Evolutionary conservation across 2,888 invertebrate genomes (phyloP).

Genomic region (Heliothis peltigera): DNA sequence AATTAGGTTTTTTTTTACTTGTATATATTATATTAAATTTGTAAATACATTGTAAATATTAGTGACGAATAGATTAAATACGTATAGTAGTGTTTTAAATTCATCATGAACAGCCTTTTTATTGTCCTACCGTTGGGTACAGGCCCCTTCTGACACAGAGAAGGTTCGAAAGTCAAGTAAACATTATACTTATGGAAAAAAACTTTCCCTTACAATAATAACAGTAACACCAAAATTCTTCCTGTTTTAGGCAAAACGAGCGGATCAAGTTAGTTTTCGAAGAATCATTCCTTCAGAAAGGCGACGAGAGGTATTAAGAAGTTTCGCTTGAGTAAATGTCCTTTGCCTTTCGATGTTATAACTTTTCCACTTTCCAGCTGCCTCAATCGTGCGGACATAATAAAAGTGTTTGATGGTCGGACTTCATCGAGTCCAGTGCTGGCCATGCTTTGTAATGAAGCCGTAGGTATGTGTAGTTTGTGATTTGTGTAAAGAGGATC

Average conservation of each 20-base stretch:
- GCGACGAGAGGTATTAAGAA: constrained; percentile 92
- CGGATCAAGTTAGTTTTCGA: constrained; percentile 95
- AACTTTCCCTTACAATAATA: too few relatives aligned
- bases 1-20: too few relatives aligned
- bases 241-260: constrained; percentile 92
- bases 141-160: too few relatives aligned
- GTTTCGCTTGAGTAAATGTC: constrained; percentile 30
- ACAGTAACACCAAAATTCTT: constrained; percentile 24
- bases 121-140: too few relatives aligned
- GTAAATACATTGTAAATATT: too few relatives aligned
- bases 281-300: constrained; percentile 94
- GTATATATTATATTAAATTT: too few relatives aligned
- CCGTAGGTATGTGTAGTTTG: constrained; percentile 83
- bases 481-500: neutral
- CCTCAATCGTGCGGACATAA: constrained; percentile 94
- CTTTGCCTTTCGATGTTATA: constrained; percentile 36
- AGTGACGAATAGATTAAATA: too few relatives aligned
- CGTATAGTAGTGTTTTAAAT: too few relatives aligned
- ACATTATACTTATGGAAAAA: too few relatives aligned
- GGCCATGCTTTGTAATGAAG: constrained; percentile 95
- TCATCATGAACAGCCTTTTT: too few relatives aligned
- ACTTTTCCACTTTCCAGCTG: constrained; percentile 91
- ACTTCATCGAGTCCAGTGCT: constrained; percentile 93
- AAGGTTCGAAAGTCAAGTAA: too few relatives aligned
- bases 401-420: constrained; percentile 95